phyloP scores from a whole-genome alignment of 2,888 invertebrate species.

The Caenorhabditis panamensis region DNA sequence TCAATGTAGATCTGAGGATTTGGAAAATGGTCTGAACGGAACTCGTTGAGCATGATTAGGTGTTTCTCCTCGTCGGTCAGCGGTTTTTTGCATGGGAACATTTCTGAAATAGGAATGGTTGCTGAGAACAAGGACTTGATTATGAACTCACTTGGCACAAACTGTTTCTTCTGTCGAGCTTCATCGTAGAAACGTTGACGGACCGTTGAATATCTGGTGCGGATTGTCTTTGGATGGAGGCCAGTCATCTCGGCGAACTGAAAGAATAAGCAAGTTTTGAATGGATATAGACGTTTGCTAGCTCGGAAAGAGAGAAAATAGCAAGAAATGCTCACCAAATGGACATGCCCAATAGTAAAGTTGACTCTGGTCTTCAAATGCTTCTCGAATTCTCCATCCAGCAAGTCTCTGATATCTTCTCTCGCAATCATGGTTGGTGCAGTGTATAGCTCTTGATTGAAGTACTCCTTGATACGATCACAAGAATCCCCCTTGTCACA shows the following conservation, averaged over 20 bases:
- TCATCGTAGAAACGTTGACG: not conserved
- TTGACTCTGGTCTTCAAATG: not conserved
- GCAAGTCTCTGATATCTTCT: not conserved
- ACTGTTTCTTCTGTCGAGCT: too few species aligned
- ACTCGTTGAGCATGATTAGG: not conserved
- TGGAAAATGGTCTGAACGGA: not conserved
- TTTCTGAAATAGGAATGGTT: not conserved
- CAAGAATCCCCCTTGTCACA: not conserved
- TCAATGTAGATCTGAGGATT: not conserved
- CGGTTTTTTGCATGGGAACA: not conserved
- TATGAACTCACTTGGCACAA: not conserved
- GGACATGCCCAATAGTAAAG: not conserved
- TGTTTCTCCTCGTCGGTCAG: not conserved
- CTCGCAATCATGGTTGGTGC: too few species aligned
- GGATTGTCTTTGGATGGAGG: not conserved
- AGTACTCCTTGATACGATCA: not conserved
- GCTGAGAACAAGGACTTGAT: not conserved
- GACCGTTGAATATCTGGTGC: not conserved
- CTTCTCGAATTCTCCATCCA: not conserved
- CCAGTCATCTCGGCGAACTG: not conserved
- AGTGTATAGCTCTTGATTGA: not conserved
- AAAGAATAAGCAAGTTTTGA: not conserved
- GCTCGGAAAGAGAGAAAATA: too few species aligned
- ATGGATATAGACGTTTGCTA: too few species aligned
- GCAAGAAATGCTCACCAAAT: not conserved